Conservation (phyloP, 2,888 invertebrate species). For the Minunthozetes semirufus region DNA sequence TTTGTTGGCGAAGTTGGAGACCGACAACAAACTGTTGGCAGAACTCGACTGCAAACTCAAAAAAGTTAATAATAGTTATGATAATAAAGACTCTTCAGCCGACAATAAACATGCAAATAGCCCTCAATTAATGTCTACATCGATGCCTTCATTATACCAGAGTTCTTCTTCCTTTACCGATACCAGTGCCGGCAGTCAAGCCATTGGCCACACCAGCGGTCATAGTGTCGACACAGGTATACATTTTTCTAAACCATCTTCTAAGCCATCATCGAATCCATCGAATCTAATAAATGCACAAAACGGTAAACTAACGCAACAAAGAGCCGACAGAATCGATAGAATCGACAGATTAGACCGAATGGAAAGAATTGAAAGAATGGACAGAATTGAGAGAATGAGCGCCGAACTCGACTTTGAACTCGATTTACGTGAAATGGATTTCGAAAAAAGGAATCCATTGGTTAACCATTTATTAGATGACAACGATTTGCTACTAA, state of each 20-base stretch:
- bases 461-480: background rate
- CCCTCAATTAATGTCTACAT: slow-evolving; percentile 8
- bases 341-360: no score
- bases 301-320: slow-evolving; percentile 19
- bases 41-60: slow-evolving; percentile 60
- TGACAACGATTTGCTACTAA: slow-evolving; percentile 2
- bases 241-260: background rate
- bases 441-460: background rate
- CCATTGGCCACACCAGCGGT: no score
- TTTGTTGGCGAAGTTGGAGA: slow-evolving; percentile 88
- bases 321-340: background rate
- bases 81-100: background rate
- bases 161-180: slow-evolving; percentile 5
- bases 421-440: background rate
- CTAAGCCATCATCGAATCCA: slow-evolving; percentile 4
- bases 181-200: background rate
- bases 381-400: no score
- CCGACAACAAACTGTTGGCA: slow-evolving; percentile 66
- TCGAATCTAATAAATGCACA: slow-evolving; percentile 15
- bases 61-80: background rate
- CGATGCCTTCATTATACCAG: slow-evolving; percentile 29
- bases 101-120: background rate
- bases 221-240: background rate
- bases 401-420: background rate
- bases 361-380: no score